Evolutionary conservation across 92 coral and sea anemone species (phyloP), one percentile per base, ranked within the genome.

Genomic region (Heliopora coerulea): DNA sequence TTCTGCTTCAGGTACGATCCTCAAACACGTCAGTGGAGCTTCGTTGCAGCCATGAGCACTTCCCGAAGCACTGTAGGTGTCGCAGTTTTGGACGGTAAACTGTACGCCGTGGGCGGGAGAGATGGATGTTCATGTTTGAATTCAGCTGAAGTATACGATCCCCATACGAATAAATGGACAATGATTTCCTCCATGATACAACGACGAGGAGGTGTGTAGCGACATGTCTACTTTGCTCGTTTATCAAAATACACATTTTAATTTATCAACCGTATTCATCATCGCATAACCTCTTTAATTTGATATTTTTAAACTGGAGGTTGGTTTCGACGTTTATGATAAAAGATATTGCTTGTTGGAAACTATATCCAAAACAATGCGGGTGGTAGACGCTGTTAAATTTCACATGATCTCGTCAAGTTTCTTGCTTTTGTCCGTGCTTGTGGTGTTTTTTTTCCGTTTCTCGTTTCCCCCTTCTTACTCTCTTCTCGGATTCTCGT

Each of bases 61-160:
- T 91, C 99, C 3, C 89, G 99, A 37, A 91, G 97, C 46, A 95
- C 99, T 33, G 99, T 95, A 3, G 99, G 99, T 54, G 99, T 95
- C 12, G 99, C 97, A 10, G 91, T 88, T 25, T 86, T 95, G 23
- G 87, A 91, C 44, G 88, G 88, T 52, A 95, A 89, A 66, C 85
- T 95, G 65, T 95, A 90, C 82, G 99, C 99, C n/a, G 99, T 95
- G 11, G 99, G 99, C 21, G 99, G 99, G 11, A 85, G 99, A 76
- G 99, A 95, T 86, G 99, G 99, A 0, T 91, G 96, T n/a, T 86
- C 96, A 31, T 95, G 99, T 39, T 86, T 95, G 26, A 95, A 76
- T 67, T 90, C 99, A 25, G 97, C 91, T 33, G 99, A 95, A 68
- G 80, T 87, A 60, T 95, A 83, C 78, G 99, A 95, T 48, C 99